phyloP scores from a whole-genome alignment of 1,140 invertebrate genomes.

The Mercenaria mercenaria region DNA sequence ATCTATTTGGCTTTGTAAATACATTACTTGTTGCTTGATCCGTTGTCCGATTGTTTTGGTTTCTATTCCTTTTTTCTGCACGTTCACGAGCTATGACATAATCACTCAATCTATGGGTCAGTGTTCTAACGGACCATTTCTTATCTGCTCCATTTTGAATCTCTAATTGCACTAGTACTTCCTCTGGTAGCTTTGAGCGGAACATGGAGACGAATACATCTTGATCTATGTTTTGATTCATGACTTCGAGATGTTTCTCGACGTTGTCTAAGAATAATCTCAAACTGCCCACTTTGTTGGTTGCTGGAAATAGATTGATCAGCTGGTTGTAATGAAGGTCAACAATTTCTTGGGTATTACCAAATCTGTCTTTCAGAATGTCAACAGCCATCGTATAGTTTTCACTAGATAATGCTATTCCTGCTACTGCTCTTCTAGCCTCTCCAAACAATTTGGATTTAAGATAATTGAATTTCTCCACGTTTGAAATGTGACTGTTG shows the following conservation, averaged over 20 bases:
- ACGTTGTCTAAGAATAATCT: not conserved
- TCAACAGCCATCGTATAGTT: not conserved
- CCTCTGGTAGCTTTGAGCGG: not conserved
- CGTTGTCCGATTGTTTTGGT: not conserved
- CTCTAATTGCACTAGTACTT: not conserved
- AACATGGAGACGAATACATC: not conserved
- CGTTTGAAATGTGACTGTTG: not conserved
- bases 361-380: not conserved
- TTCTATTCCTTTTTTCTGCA: not conserved
- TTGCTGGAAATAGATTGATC: not conserved
- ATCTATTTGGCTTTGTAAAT: not conserved
- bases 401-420: not conserved
- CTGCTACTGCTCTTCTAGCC: not conserved
- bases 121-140: not conserved
- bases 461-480: constrained; percentile 10
- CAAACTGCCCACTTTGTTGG: not conserved
- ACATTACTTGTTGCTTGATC: not conserved
- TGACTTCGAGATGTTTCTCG: not conserved
- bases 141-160: not conserved
- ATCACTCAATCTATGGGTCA: not conserved
- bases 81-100: not conserved
- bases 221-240: not conserved
- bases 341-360: not conserved
- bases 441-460: not conserved
- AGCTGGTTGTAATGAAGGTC: not conserved